These are phyloP conservation scores for Philereme vetulata DNA, from an alignment of 2,888 invertebrate genomes.

Conservation along the genomic window DNA sequence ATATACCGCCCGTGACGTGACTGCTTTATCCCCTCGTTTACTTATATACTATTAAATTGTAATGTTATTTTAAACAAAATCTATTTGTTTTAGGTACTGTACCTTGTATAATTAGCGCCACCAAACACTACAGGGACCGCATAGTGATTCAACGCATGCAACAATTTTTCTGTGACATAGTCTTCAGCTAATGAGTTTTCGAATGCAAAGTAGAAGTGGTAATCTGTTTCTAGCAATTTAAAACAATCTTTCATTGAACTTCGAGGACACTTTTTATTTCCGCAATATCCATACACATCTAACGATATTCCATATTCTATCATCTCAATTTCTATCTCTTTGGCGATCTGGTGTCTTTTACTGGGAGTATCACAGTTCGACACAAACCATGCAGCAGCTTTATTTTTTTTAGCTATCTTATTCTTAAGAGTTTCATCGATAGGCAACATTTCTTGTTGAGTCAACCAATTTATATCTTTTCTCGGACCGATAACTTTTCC, in stretches of 20 bases:
- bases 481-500: slow-evolving; percentile 51
- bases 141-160: slow-evolving; percentile 54
- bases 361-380: slow-evolving; percentile 55
- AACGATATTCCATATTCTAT: slow-evolving; percentile 42
- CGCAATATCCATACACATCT: slow-evolving; percentile 60
- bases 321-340: slow-evolving; percentile 40
- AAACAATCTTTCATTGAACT: slow-evolving; percentile 46
- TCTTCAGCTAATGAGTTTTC: slow-evolving; percentile 63
- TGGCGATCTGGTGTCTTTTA: slow-evolving; percentile 43
- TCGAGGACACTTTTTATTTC: slow-evolving; percentile 45
- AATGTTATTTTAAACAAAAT: not conserved
- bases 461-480: slow-evolving; percentile 46
- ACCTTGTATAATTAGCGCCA: slow-evolving; percentile 68
- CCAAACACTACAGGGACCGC: slow-evolving; percentile 66
- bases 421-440: slow-evolving; percentile 30
- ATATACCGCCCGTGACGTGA: no score
- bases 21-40: no score
- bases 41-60: not conserved
- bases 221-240: slow-evolving; percentile 48
- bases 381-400: slow-evolving; percentile 55
- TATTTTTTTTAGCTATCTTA: slow-evolving; percentile 27
- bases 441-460: slow-evolving; percentile 47
- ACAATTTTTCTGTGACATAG: slow-evolving; percentile 67
- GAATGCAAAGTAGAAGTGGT: slow-evolving; percentile 66
- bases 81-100: slow-evolving; percentile 27